Conservation (phyloP, 2,113 vertebrate species). For the Thryonomys swinderianus region DNA sequence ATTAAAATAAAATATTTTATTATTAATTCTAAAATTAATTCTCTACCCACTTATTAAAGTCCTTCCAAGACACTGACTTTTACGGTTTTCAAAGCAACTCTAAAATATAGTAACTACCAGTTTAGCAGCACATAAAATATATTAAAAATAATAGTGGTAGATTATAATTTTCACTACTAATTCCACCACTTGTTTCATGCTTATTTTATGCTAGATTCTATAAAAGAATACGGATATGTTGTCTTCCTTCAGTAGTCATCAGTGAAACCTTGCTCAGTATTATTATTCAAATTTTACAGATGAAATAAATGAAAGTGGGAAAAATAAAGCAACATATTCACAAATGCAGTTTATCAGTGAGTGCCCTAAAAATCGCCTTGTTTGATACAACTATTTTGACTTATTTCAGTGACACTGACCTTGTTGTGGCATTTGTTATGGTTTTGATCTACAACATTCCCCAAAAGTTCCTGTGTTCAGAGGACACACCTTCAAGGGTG, state of each 20-base stretch:
- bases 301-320: not conserved
- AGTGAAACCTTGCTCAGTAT: not conserved
- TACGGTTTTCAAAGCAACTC: conserved; percentile 15
- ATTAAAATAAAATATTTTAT: conserved; percentile 31
- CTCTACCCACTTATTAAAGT: not conserved
- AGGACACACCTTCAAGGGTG: not conserved
- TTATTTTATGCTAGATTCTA: not conserved
- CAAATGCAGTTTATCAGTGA: not conserved
- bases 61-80: not conserved
- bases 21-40: conserved; percentile 16
- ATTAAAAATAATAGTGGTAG: not conserved
- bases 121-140: not conserved
- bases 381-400: not conserved
- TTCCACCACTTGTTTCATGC: not conserved
- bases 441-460: not conserved
- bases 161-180: not conserved
- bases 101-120: not conserved
- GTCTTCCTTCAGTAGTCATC: not conserved
- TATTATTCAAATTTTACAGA: not conserved
- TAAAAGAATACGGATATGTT: conserved; percentile 4
- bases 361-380: not conserved
- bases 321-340: not conserved
- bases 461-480: not conserved
- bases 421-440: not conserved
- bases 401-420: not conserved